Conservation (phyloP, 2,797 vertebrate species). For the Euphonia xanthogaster region DNA sequence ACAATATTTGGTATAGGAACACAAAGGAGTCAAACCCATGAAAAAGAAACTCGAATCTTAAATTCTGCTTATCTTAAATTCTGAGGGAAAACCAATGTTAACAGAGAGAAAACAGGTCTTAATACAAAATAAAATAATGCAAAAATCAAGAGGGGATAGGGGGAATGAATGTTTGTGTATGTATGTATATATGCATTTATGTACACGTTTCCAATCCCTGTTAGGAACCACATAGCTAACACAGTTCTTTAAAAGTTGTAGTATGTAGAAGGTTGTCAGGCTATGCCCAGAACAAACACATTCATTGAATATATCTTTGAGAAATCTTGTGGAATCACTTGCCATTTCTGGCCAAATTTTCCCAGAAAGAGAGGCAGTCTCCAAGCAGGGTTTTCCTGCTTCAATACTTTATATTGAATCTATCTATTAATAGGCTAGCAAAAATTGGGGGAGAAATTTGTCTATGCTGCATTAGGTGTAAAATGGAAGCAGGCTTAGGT, state of each 20-base stretch:
- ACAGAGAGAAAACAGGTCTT: not conserved
- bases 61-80: not conserved
- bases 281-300: not conserved
- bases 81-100: not conserved
- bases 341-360: not conserved
- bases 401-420: not conserved
- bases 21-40: not conserved
- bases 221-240: not conserved
- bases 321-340: not conserved
- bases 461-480: not conserved
- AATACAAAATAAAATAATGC: not conserved
- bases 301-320: not conserved
- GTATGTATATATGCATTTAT: no score
- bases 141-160: not conserved
- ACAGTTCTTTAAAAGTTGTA: not conserved
- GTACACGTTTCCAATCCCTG: rapidly evolving
- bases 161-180: not conserved
- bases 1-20: not conserved
- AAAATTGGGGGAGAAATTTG: not conserved
- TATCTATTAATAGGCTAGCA: not conserved
- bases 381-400: not conserved
- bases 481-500: not conserved
- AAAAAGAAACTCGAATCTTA: not conserved
- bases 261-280: not conserved
- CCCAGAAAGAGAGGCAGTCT: not conserved